These are phyloP conservation scores for Austrofundulus limnaeus DNA, from an alignment of 2,113 vertebrate genomes.

Conservation along the genomic window DNA sequence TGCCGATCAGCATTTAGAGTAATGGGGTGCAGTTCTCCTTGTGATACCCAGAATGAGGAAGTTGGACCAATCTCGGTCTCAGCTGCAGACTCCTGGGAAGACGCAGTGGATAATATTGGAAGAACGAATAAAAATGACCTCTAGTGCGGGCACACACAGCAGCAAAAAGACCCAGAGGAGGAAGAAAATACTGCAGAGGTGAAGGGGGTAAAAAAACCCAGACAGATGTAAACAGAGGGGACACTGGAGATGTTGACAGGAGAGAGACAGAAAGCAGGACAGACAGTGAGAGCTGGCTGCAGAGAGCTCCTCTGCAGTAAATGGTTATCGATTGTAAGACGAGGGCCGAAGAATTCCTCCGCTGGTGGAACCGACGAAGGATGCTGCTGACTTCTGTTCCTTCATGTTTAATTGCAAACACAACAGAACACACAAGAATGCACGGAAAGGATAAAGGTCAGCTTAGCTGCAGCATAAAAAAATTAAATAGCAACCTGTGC, in stretches of 20 bases:
- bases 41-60: slow-evolving; percentile 25
- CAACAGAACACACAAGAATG: slow-evolving; percentile 8
- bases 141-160: slow-evolving; percentile 45
- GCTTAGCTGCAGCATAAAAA: slow-evolving; percentile 2
- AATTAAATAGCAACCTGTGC: background rate
- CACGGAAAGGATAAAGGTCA: slow-evolving; percentile 3
- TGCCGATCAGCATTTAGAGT: slow-evolving; percentile 24
- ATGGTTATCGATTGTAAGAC: slow-evolving; percentile 70
- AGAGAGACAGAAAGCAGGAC: slow-evolving; percentile 32
- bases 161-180: slow-evolving; percentile 19
- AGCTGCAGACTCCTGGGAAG: slow-evolving; percentile 31
- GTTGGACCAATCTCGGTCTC: slow-evolving; percentile 29
- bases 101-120: slow-evolving; percentile 42
- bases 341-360: slow-evolving; percentile 40
- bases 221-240: slow-evolving; percentile 33
- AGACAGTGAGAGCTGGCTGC: slow-evolving; percentile 43
- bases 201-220: slow-evolving; percentile 7
- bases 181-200: slow-evolving; percentile 39
- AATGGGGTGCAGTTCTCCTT: slow-evolving; percentile 35
- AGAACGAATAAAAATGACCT: slow-evolving; percentile 58
- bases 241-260: slow-evolving; percentile 35
- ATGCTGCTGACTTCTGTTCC: slow-evolving; percentile 41
- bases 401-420: slow-evolving; percentile 28
- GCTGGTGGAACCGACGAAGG: slow-evolving; percentile 28
- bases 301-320: slow-evolving; percentile 66